Base-by-base conservation (phyloP, 2,888 invertebrate genomes). In the Rutpela maculata region DNA sequence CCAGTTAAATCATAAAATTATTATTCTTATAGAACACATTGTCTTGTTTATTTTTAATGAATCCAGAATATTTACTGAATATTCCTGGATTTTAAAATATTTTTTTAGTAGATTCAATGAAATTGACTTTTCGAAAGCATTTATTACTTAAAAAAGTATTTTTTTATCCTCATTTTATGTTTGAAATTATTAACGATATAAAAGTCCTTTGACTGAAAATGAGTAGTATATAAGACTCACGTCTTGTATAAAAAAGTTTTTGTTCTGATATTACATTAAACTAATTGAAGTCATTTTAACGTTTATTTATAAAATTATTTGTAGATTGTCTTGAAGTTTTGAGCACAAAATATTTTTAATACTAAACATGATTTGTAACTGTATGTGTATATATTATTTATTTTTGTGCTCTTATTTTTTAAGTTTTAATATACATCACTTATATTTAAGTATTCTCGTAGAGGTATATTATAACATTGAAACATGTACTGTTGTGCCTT, bases 1-100 rank as follows among this genome's bases (percentile, higher is more conserved):
- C 73, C 79, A n/a, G 66, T 70, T 18, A 71, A 65, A 55, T 50
- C 68, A 15, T 74, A 74, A 74, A 43, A 35, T 60, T 55, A 67
- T 22, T 62, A 50, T 69, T 74, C 10, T 56, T 75, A 26, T 26
- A 65, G 72, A 72, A 56, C 56, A 80, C 74, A 57, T 66, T 65
- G 55, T 55, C 15, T 50, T 50, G 50, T 66, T 57, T 69, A 31
- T 65, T 65, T 43, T 65, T 43, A 43, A n/a, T 43, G 18, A 65
- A 50, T 65, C 11, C 18, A 50, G 18, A 65, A 17, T 63, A 35
- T 63, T 63, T 35, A 35, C 43, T 65, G 12, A 19, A 65, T 65
- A 65, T 65, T 65, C 18, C 15, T 65, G 19, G 43, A 18, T 65
- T 43, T 38, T 65, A 65, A 65, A 65, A 65, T 43, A 38, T 15